Evolutionary conservation across 2,888 invertebrate genomes (phyloP), one percentile per base, ranked within the genome.

Genomic region (Mylabris sibirica): DNA sequence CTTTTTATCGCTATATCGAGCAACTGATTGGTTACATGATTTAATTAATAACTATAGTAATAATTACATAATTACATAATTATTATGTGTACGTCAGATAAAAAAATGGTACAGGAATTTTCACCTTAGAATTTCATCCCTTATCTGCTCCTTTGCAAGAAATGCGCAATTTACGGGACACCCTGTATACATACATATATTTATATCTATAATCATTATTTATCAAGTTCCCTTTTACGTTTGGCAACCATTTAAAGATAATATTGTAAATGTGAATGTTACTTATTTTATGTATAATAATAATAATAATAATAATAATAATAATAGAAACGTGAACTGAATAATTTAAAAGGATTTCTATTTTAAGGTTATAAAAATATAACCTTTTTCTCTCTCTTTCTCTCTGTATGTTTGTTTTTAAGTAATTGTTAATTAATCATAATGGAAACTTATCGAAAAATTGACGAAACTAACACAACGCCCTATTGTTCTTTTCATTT

Each of bases 141-240:
- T n/a, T n/a, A n/a, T n/a, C n/a, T n/a, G n/a, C n/a, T n/a, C n/a
- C n/a, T n/a, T n/a, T n/a, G n/a, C n/a, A n/a, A n/a, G n/a, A n/a
- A n/a, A n/a, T n/a, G n/a, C n/a, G n/a, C n/a, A n/a, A n/a, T n/a
- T n/a, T n/a, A n/a, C n/a, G n/a, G n/a, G n/a, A n/a, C n/a, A n/a
- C n/a, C n/a, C n/a, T 11, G 38, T 38, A 38, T 38, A 38, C 38
- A 38, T 14, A 14, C 38, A 30, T 30, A n/a, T 34, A 34, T 30
- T 30, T 30, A 30, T 5, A 38, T 38, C 17, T 44, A 17, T 44
- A 44, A 49, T 49, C 49, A 49, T 49, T 49, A 22, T 49, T 49
- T 49, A 49, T 49, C 49, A 49, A 22, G 49, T 49, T 49, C 49
- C 49, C 49, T 49, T 49, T 49, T 49, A 49, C 49, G 49, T 49